phyloP scores from a whole-genome alignment of 2,113 vertebrate species.

The Bos javanicus region DNA sequence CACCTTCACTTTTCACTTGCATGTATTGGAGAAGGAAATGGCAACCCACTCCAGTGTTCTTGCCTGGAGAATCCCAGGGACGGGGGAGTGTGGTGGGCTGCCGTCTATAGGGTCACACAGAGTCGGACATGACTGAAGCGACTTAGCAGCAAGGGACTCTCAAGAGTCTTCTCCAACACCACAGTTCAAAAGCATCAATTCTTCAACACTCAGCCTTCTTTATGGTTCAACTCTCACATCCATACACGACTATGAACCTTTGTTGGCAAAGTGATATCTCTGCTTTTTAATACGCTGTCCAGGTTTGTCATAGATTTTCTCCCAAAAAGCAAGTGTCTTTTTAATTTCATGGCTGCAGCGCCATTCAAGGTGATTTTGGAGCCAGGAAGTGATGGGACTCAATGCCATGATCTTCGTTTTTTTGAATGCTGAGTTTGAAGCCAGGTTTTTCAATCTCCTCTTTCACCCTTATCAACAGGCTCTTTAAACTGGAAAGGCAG shows the following conservation, averaged over 20 bases:
- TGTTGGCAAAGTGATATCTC: not conserved
- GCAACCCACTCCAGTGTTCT: too few species aligned
- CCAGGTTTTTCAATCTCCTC: not conserved
- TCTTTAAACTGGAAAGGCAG: not conserved
- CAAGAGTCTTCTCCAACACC: not conserved
- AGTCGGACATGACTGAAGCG: too few species aligned
- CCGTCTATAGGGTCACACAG: too few species aligned
- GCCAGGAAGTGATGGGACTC: not conserved
- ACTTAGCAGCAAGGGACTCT: not conserved
- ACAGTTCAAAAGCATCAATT: not conserved
- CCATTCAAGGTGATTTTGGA: not conserved
- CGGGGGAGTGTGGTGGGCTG: too few species aligned
- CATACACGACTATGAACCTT: not conserved
- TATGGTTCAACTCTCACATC: not conserved
- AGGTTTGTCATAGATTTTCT: not conserved
- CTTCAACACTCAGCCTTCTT: not conserved
- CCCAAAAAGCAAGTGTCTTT: not conserved
- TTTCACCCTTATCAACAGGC: not conserved
- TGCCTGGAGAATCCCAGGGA: too few species aligned
- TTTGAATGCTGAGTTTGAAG: not conserved
- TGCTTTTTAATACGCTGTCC: not conserved
- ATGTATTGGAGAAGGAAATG: too few species aligned
- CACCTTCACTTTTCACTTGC: rapidly evolving
- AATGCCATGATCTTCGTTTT: not conserved
- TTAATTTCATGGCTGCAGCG: not conserved